Conservation (phyloP, 2,888 invertebrate species). For the Ormia ochracea region DNA sequence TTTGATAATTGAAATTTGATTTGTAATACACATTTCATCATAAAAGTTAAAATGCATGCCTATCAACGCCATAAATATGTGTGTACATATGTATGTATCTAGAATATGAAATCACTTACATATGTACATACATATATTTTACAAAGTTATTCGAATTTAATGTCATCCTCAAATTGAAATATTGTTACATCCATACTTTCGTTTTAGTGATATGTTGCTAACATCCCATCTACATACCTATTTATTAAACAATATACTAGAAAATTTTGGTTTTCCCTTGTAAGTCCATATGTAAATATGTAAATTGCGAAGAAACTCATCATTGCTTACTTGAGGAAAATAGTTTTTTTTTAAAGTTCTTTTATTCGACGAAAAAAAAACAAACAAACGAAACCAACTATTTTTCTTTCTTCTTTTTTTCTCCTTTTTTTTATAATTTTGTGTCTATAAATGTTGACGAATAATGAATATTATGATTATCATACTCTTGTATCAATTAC, state of each 20-base stretch:
- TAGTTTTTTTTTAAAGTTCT: slow-evolving; percentile 48
- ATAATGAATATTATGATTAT: slow-evolving; percentile 50
- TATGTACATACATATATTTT: no score
- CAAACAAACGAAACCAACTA: slow-evolving; percentile 61
- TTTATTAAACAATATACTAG: slow-evolving; percentile 28
- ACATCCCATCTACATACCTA: no score
- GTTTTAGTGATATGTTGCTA: no score
- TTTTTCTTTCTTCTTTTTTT: slow-evolving; percentile 63
- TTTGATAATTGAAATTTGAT: no score
- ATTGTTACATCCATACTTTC: no score
- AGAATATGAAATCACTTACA: no score
- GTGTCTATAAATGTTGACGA: slow-evolving; percentile 59
- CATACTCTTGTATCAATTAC: slow-evolving; percentile 35
- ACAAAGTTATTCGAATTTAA: no score
- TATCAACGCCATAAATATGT: no score
- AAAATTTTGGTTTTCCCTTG: slow-evolving; percentile 7
- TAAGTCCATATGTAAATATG: slow-evolving; percentile 36
- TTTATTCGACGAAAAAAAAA: slow-evolving; percentile 55
- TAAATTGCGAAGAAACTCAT: slow-evolving; percentile 27
- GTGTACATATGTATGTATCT: no score
- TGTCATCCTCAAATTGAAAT: no score
- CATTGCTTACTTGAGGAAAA: slow-evolving; percentile 46
- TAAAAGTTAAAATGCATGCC: no score
- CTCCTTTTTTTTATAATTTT: slow-evolving; percentile 54
- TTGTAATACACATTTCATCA: no score